phyloP scores from a whole-genome alignment of 2,888 invertebrate genomes.

The Choreutis nemorana region DNA sequence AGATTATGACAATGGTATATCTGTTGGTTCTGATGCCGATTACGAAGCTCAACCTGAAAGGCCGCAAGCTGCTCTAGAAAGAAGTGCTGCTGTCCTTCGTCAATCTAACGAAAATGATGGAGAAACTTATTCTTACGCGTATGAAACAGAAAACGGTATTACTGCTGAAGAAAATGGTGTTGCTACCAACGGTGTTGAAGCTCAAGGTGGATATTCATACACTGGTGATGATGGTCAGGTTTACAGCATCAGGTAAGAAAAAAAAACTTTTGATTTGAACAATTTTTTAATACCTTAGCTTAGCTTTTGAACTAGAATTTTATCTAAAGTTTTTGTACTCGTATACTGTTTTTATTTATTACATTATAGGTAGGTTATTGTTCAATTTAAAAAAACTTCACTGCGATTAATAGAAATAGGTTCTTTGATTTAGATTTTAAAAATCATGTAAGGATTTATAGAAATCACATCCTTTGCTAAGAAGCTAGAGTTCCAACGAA shows the following conservation, averaged over 20 bases:
- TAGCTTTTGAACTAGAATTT: too few species aligned
- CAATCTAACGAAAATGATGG: conserved; percentile 45
- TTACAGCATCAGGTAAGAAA: conserved; percentile 41
- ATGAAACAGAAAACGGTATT: conserved; percentile 54
- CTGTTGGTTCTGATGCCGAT: conserved; percentile 12
- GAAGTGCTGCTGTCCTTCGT: conserved; percentile 46
- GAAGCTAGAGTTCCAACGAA: too few species aligned
- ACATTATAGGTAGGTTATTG: too few species aligned
- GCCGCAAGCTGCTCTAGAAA: conserved; percentile 41
- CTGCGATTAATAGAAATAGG: too few species aligned
- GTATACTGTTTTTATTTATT: too few species aligned
- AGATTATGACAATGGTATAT: conserved; percentile 16
- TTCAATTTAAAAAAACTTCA: too few species aligned
- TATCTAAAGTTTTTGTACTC: too few species aligned
- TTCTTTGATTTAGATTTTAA: too few species aligned
- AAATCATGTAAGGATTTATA: background rate
- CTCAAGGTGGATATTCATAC: conserved; percentile 49
- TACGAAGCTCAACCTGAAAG: conserved; percentile 28
- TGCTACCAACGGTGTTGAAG: conserved; percentile 47
- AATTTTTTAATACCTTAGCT: too few species aligned
- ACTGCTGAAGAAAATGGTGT: conserved; percentile 47
- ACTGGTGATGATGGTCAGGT: conserved; percentile 53
- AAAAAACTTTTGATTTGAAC: background rate
- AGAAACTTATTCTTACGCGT: conserved; percentile 41
- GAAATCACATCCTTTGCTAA: too few species aligned